Conservation (phyloP, 2,113 vertebrate species). For the Pithys albifrons region DNA sequence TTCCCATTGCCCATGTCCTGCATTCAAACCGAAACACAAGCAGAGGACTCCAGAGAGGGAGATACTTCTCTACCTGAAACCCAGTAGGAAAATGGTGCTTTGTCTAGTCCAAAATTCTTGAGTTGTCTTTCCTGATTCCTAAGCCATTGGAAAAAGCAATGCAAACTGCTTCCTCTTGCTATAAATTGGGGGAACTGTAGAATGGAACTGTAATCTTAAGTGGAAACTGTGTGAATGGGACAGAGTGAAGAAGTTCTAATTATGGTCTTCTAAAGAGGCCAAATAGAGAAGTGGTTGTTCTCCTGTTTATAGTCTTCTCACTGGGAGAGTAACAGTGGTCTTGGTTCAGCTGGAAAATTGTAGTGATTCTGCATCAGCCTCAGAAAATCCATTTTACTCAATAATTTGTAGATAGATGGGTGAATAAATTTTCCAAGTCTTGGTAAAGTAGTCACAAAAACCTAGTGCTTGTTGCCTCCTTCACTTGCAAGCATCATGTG, state of each 20-base stretch:
- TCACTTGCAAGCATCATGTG: background rate
- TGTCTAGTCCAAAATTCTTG: background rate
- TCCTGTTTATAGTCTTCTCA: background rate
- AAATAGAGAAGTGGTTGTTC: background rate
- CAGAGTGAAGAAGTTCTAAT: background rate
- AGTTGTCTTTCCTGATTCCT: background rate
- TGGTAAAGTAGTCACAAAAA: background rate
- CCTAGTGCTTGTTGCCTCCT: background rate
- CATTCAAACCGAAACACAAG: background rate
- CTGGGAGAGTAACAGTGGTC: background rate
- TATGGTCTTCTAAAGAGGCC: background rate
- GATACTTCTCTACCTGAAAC: background rate
- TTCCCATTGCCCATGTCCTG: background rate
- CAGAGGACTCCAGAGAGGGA: background rate
- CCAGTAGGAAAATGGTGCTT: background rate
- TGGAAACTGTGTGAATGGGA: background rate
- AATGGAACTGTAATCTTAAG: fast-evolving
- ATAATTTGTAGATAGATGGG: background rate
- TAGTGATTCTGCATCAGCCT: background rate
- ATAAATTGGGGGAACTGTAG: background rate
- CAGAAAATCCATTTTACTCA: background rate
- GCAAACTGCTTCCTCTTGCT: background rate
- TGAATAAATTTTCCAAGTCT: background rate
- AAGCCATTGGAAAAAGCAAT: background rate
- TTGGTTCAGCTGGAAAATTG: background rate